Evolutionary conservation across 2,888 invertebrate genomes (phyloP), one percentile per base, ranked within the genome.

Genomic region (Lysandra bellargus): DNA sequence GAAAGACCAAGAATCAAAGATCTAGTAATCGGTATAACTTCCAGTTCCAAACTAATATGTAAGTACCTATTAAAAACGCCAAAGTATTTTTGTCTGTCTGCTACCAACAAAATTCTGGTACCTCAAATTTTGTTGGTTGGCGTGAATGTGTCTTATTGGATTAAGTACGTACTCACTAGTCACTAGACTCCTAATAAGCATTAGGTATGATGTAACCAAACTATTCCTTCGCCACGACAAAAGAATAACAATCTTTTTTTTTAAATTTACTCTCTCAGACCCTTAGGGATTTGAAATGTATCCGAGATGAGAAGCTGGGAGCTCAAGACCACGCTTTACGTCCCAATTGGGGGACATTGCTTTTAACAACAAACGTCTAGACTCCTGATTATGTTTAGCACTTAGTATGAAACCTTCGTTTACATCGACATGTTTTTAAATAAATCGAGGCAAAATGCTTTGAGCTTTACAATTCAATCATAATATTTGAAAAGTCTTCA

Each of bases 301-400:
- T 69, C 33, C 12, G 33, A 69, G 17, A 69, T 69, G 69, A 69
- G 33, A 69, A 69, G 69, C 69, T 64, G 53, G 14, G 33, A 69
- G 69, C 69, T 64, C 30, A 64, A 64, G 64, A 64, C 64, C 64
- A 12, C 64, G 64, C 64, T 69, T 69, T 69, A 69, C 69, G 33
- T 69, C 33, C 69, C 69, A 33, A 33, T 69, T 69, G 33, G 33
- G 69, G 69, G 69, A 69, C 69, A 69, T 69, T 37, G 69, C 69
- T 69, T 69, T 64, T 74, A 74, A 74, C 74, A 74, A 44, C 44
- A 74, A 74, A 74, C 44, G 74, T 74, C 74, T 74, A 74, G 74
- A 74, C 74, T 74, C 69, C 69, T 69, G 69, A 69, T 69, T 69
- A 69, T 14, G 33, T 69, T 69, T 69, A 69, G 69, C 33, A 17